phyloP scores from a whole-genome alignment of 2,888 invertebrate genomes.

The Xestia rhomboidea region DNA sequence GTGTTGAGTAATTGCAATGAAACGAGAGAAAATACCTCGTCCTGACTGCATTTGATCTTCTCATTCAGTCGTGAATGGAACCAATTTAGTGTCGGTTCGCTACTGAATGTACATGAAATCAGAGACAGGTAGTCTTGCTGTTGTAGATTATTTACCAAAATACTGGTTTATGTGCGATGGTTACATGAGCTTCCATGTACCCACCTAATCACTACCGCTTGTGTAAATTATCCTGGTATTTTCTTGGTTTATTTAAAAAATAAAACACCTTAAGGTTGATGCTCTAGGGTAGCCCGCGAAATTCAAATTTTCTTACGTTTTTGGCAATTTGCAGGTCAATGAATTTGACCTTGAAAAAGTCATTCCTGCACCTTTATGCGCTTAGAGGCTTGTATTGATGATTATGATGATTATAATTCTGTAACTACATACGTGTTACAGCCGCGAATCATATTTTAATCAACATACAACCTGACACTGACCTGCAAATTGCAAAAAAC shows the following conservation, averaged over 20 bases:
- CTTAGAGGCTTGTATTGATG: too few species aligned
- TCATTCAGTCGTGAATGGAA: conserved; percentile 73
- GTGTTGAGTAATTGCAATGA: conserved; percentile 65
- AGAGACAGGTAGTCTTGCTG: conserved; percentile 51
- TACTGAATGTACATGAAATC: conserved; percentile 65
- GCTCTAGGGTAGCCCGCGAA: too few species aligned
- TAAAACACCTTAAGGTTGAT: background rate
- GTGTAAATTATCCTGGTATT: background rate
- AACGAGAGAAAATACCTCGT: conserved; percentile 65
- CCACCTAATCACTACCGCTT: background rate
- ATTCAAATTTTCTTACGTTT: too few species aligned
- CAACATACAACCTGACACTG: too few species aligned
- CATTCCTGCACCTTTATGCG: too few species aligned
- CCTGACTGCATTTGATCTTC: conserved; percentile 72
- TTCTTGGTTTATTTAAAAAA: background rate
- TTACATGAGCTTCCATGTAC: background rate
- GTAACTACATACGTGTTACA: too few species aligned
- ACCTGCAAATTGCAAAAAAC: too few species aligned
- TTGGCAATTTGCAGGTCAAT: too few species aligned
- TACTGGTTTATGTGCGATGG: conserved; percentile 9
- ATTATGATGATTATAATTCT: too few species aligned
- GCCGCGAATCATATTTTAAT: too few species aligned
- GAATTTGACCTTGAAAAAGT: too few species aligned
- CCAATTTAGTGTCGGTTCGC: conserved; percentile 72
- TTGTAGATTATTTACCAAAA: conserved; percentile 44